Evolutionary conservation across 1,140 invertebrate genomes (phyloP).

Genomic region (Drosophila hydei): DNA sequence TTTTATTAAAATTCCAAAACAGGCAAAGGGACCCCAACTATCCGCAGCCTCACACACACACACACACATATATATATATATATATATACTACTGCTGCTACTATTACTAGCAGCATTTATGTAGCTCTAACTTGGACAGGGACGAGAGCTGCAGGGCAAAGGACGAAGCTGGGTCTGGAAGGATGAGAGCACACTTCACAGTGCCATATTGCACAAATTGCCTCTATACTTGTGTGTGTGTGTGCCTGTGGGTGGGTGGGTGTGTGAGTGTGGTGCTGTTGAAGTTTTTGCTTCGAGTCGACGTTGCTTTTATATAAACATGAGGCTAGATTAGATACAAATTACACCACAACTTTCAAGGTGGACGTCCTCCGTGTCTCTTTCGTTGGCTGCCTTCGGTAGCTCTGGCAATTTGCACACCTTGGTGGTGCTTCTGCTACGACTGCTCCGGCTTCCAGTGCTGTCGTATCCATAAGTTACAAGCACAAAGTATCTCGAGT

Average conservation of each 20-base stretch:
- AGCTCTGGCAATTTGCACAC: conserved; percentile 71
- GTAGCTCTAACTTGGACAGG: conserved; percentile 39
- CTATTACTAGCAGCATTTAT: neutral
- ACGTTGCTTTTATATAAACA: conserved; percentile 81
- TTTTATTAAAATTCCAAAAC: conserved; percentile 80
- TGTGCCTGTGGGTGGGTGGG: conserved; percentile 30
- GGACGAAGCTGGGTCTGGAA: conserved; percentile 6
- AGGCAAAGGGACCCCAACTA: conserved; percentile 30
- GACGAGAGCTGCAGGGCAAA: conserved; percentile 34
- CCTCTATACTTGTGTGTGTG: conserved; percentile 5
- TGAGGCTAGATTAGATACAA: conserved; percentile 81
- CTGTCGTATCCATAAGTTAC: conserved; percentile 74
- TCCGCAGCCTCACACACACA: conserved; percentile 10
- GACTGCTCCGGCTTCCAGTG: conserved; percentile 30
- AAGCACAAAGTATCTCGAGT: conserved; percentile 65
- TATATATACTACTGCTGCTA: conserved; percentile 1
- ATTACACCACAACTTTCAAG: conserved; percentile 78
- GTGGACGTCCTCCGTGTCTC: conserved; percentile 47
- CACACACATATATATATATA: conserved; percentile 11
- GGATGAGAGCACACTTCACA: conserved; percentile 41
- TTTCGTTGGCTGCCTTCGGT: neutral
- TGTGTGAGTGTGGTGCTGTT: conserved; percentile 5
- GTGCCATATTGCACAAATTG: conserved; percentile 76
- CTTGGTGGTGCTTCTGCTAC: conserved; percentile 42
- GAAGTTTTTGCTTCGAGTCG: conserved; percentile 38